Conservation (phyloP, 2,113 vertebrate species). For the Tachysurus fulvidraco region DNA sequence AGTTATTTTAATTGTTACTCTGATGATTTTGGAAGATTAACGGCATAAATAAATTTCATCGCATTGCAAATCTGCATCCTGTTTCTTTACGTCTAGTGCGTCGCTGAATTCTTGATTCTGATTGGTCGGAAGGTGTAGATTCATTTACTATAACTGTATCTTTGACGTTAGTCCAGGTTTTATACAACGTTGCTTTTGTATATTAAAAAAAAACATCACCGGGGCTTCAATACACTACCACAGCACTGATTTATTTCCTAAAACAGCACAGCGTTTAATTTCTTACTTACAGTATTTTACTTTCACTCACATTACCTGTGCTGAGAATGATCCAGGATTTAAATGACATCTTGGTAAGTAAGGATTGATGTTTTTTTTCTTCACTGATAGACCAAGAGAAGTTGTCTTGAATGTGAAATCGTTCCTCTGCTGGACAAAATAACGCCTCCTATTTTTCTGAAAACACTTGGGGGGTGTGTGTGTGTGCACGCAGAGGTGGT, state of each 20-base stretch:
- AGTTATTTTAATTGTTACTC: background rate
- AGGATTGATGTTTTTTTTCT: background rate
- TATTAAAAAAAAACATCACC: too few species aligned
- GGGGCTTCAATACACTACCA: background rate
- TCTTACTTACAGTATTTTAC: background rate
- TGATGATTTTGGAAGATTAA: background rate
- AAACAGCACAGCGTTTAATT: background rate
- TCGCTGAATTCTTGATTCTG: background rate
- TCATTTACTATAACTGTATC: background rate
- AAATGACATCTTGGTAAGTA: background rate
- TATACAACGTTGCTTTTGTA: background rate
- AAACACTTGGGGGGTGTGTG: background rate
- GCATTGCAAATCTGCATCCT: background rate
- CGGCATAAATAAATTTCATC: constrained; percentile 26
- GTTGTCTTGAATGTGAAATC: background rate
- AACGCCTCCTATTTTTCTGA: too few species aligned
- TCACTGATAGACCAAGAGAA: too few species aligned
- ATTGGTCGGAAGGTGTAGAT: background rate
- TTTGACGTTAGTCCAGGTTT: background rate
- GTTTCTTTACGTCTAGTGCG: background rate
- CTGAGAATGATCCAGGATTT: background rate
- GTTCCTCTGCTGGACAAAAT: background rate
- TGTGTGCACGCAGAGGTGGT: background rate
- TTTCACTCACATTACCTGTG: background rate
- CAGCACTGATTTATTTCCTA: background rate